phyloP scores from a whole-genome alignment of 2,113 vertebrate genomes.

The Dascyllus trimaculatus region DNA sequence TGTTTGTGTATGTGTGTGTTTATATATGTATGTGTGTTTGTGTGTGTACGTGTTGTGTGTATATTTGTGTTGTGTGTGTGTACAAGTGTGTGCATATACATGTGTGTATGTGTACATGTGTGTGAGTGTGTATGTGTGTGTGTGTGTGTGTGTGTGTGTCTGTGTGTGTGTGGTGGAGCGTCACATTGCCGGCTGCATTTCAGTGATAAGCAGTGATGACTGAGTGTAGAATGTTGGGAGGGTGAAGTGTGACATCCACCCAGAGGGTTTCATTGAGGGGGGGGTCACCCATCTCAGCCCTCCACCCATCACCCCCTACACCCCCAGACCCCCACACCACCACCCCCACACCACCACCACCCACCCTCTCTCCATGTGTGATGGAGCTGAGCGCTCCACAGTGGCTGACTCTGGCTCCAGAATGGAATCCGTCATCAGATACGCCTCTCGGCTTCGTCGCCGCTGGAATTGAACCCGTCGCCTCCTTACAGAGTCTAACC shows the following conservation, averaged over 20 bases:
- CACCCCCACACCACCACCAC: slow-evolving; percentile 27
- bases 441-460: slow-evolving; percentile 47
- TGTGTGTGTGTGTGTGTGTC: slow-evolving; percentile 36
- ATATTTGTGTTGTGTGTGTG: neutral
- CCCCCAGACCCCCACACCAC: too few relatives aligned
- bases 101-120: slow-evolving; percentile 22
- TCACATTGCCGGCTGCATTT: slow-evolving; percentile 69
- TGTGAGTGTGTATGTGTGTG: slow-evolving; percentile 38
- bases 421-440: slow-evolving; percentile 73
- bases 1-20: slow-evolving; percentile 2
- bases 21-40: slow-evolving; percentile 9
- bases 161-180: slow-evolving; percentile 57
- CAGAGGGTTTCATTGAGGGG: slow-evolving; percentile 55
- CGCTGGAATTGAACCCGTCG: slow-evolving; percentile 59
- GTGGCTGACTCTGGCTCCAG: slow-evolving; percentile 58
- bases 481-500: slow-evolving; percentile 46
- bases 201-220: slow-evolving; percentile 76
- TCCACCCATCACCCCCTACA: slow-evolving; percentile 16
- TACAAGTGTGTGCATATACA: slow-evolving; percentile 15
- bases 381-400: slow-evolving; percentile 67
- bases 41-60: too few relatives aligned
- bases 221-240: slow-evolving; percentile 50
- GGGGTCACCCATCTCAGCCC: too few relatives aligned
- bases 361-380: slow-evolving; percentile 71
- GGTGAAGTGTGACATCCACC: slow-evolving; percentile 75